Conservation (phyloP, 2,797 vertebrate species). For the Sorex maritimensis region DNA sequence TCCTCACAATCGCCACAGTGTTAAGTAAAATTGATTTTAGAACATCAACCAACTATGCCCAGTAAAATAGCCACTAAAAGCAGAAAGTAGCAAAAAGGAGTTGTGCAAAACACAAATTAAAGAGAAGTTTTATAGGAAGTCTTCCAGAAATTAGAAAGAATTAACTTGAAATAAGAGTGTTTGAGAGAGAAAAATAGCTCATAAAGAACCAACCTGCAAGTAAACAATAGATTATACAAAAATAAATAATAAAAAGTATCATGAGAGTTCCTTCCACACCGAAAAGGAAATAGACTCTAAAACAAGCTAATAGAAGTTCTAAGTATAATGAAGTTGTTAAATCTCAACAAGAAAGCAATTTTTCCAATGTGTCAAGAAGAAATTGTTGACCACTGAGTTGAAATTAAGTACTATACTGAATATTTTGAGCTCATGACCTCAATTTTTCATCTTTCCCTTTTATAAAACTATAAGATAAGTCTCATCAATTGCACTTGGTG, state of each 20-base stretch:
- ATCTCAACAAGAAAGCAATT: neutral
- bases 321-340: neutral
- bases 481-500: neutral
- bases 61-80: slow-evolving; percentile 4
- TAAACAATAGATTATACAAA: neutral
- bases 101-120: slow-evolving; percentile 2
- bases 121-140: slow-evolving; percentile 10
- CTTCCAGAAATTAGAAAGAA: slow-evolving; percentile 1
- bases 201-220: neutral
- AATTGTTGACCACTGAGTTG: neutral
- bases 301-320: neutral
- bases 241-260: neutral
- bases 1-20: neutral
- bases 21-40: neutral
- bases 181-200: neutral
- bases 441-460: neutral
- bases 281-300: neutral
- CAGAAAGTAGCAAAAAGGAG: neutral
- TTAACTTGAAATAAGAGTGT: neutral
- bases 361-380: neutral
- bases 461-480: neutral
- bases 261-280: neutral
- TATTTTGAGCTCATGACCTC: neutral
- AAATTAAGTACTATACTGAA: neutral
- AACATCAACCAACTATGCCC: neutral